A percentile compares a stretch with the other conserved stretches of the same genome.
phyloP scores from a whole-genome alignment of 2,113 vertebrate species.

The Hiodon tergisus region DNA sequence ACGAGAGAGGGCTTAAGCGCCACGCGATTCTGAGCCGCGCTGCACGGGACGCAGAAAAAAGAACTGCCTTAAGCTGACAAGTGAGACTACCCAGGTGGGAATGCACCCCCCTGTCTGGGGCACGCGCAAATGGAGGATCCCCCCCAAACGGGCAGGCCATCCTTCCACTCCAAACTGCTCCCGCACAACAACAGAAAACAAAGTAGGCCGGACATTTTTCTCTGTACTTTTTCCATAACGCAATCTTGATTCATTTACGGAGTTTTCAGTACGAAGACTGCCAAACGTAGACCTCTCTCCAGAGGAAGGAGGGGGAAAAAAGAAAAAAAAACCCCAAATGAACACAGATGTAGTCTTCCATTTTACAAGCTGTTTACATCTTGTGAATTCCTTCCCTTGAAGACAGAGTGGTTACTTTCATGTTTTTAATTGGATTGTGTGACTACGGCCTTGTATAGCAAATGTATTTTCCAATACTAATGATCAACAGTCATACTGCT shows the following conservation, averaged over 20 bases:
- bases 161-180: conserved; percentile 40
- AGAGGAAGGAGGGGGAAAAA: not conserved
- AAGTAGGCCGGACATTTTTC: conserved; percentile 46
- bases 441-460: conserved; percentile 60
- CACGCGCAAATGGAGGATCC: not conserved
- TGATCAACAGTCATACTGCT: conserved; percentile 41
- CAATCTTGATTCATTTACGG: conserved; percentile 55
- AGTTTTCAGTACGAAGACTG: conserved; percentile 45
- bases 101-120: not conserved
- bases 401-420: conserved; percentile 44
- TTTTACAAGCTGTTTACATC: conserved; percentile 59
- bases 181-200: conserved; percentile 53
- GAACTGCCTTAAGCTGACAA: not conserved
- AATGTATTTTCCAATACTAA: conserved; percentile 60
- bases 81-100: too few species aligned
- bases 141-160: conserved; percentile 33
- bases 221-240: conserved; percentile 39
- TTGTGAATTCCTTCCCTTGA: conserved; percentile 53
- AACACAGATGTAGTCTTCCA: conserved; percentile 66
- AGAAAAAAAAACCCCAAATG: conserved; percentile 50
- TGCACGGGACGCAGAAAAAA: not conserved
- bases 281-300: conserved; percentile 51
- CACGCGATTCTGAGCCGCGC: not conserved
- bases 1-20: too few species aligned
- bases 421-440: conserved; percentile 52